Conservation (phyloP, 1,140 invertebrate species). For the Marisa cornuarietis region DNA sequence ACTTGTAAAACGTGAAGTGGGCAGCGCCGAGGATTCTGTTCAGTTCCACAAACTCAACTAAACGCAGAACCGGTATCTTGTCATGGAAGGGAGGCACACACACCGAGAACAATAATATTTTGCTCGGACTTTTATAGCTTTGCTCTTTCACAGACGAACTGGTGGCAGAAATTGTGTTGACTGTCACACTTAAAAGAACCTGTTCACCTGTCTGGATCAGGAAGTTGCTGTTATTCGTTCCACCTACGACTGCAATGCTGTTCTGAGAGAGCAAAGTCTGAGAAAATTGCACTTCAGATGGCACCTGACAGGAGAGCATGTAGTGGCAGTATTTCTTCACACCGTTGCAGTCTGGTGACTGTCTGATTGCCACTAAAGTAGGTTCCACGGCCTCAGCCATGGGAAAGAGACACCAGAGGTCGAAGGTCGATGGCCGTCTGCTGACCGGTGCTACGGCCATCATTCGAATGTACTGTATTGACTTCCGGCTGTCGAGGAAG, state of each 20-base stretch:
- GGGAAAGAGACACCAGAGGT: constrained; percentile 31
- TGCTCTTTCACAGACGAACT: background rate
- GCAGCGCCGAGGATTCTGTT: constrained; percentile 20
- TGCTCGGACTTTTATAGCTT: background rate
- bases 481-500: constrained; percentile 18
- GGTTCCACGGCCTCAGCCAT: background rate
- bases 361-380: background rate
- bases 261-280: background rate
- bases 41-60: constrained; percentile 32
- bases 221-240: background rate
- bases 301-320: constrained; percentile 6
- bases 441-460: constrained; percentile 16
- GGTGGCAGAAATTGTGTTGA: background rate
- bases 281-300: background rate
- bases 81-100: constrained; percentile 24
- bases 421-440: background rate
- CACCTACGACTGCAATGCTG: background rate
- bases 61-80: constrained; percentile 17
- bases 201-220: background rate
- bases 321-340: constrained; percentile 12
- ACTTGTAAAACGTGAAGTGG: constrained; percentile 27
- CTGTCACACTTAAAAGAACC: background rate
- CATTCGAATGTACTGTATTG: constrained; percentile 3
- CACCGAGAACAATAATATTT: constrained; percentile 10
- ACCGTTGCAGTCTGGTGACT: background rate